phyloP scores from a whole-genome alignment of 2,113 vertebrate genomes.

The Struthidea cinerea region DNA sequence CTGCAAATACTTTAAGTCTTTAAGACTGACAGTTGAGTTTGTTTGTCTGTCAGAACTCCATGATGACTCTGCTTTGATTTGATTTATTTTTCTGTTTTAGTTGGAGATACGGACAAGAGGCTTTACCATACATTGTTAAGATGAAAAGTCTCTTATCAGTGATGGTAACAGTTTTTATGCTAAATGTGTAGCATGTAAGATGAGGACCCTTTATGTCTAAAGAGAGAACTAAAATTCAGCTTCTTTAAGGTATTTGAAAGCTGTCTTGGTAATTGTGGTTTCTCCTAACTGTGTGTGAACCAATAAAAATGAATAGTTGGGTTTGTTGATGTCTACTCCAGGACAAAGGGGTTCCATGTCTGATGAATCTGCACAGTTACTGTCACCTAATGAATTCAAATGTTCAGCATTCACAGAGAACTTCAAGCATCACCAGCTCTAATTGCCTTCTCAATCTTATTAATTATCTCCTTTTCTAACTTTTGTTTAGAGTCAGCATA shows the following conservation, averaged over 20 bases:
- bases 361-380: neutral
- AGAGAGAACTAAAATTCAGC: neutral
- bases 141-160: neutral
- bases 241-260: neutral
- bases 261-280: neutral
- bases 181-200: accelerated
- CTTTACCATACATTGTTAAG: neutral
- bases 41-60: neutral
- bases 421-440: neutral
- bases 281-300: neutral
- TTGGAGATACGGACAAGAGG: neutral
- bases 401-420: neutral
- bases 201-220: neutral
- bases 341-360: neutral
- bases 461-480: slow-evolving; percentile 6
- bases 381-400: slow-evolving; percentile 6
- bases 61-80: neutral
- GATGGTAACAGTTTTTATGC: neutral
- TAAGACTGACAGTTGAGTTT: neutral
- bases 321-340: neutral
- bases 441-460: slow-evolving; percentile 43
- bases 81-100: neutral
- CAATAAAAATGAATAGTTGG: neutral
- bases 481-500: slow-evolving; percentile 47
- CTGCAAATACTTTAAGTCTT: neutral